phyloP scores from a whole-genome alignment of 2,113 vertebrate genomes.

The Eira barbara region DNA sequence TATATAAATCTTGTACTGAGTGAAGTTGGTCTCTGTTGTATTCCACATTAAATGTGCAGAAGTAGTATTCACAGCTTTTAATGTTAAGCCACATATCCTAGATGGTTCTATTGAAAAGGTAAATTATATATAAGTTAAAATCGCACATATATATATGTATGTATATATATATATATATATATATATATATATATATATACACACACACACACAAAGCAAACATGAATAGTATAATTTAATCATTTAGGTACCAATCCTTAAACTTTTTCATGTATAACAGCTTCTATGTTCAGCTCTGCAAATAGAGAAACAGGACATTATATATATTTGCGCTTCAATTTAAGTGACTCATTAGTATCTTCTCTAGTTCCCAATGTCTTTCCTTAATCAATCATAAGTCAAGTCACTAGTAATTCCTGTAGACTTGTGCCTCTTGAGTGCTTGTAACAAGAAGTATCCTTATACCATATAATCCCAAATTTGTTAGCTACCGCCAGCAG shows the following conservation, averaged over 20 bases:
- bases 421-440: not conserved
- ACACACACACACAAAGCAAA: not conserved
- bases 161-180: not conserved
- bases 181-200: not conserved
- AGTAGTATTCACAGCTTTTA: conserved; percentile 82
- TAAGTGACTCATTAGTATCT: not conserved
- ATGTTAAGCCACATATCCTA: conserved; percentile 82
- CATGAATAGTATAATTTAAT: not conserved
- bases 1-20: conserved; percentile 86
- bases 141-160: not conserved
- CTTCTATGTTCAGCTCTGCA: not conserved
- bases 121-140: not conserved
- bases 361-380: not conserved
- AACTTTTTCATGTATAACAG: not conserved
- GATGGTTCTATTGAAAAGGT: conserved; percentile 81
- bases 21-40: conserved; percentile 82
- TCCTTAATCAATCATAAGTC: not conserved
- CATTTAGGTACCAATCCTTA: not conserved
- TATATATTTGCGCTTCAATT: not conserved
- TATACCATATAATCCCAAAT: not conserved
- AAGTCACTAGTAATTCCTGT: not conserved
- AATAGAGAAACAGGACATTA: not conserved
- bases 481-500: not conserved
- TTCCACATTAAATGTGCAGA: conserved; percentile 86
- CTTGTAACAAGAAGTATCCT: not conserved